Base-by-base conservation (phyloP, 2,797 vertebrate genomes). In the Sibirionetta formosa region DNA sequence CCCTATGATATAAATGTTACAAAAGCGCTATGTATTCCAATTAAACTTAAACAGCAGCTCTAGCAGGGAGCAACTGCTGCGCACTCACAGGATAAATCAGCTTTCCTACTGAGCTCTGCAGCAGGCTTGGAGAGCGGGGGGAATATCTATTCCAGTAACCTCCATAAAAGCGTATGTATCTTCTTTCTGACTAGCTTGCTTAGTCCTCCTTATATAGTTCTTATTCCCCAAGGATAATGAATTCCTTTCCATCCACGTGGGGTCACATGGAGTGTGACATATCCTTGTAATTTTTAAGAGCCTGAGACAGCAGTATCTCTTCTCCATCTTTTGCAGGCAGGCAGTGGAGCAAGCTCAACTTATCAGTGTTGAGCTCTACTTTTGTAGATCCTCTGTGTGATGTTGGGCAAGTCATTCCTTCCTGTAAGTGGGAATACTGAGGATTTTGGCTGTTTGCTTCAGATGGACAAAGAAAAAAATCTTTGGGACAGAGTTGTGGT, bases 41-140 rank as follows among this genome's bases (percentile, higher is more conserved):
- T 97, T 96, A 96, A 90, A 86, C 86, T 89, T 81, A 64, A 93
- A 90, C 68, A 95, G 83, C 72, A 75, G 82, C 64, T 86, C 68
- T 82, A 82, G 83, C 80, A 78, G 75, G 56, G 85, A 83, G 76
- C 29, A 68, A 65, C 76, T 88, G 82, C 88, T 93, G 83, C 63
- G 78, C 51, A 29, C 35, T 86, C 77, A 38, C 61, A 89, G 88
- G 82, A 87, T 88, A 93, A 88, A 92, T 93, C 65, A 65, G 68
- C 48, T 90, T 94, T 94, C 84, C 94, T 90, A 82, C 93, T 64
- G 94, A 88, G 93, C 64, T 93, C 50, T 63, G 22, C 24, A 40
- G 63, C 60, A 2, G 14, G 66, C 82, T 77, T 91, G 27, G 27
- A 29, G 29, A 31, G 50, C 5, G 14, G 50, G 50, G 50, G 26